Evolutionary conservation across 1,140 invertebrate species (phyloP).

Genomic region (Ips typographus): DNA sequence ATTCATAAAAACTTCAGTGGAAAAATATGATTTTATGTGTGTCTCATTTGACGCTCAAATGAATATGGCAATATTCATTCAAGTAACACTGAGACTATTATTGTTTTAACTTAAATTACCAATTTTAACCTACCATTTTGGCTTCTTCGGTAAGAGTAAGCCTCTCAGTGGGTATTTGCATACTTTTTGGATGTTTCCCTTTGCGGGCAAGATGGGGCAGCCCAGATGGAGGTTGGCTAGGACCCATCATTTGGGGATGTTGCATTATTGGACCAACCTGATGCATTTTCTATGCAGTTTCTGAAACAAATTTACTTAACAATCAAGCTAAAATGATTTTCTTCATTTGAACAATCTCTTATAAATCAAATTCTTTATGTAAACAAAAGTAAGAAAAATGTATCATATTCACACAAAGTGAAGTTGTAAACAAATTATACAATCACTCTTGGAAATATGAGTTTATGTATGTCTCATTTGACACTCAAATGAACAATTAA

Average conservation of each 20-base stretch:
- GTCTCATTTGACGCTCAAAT: conserved; percentile 19
- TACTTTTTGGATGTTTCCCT: conserved; percentile 4
- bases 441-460: not conserved
- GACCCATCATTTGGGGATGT: not conserved
- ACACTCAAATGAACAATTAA: conserved; percentile 6
- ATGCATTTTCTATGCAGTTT: not conserved
- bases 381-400: not conserved
- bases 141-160: conserved; percentile 58
- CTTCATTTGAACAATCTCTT: too few relatives aligned
- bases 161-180: conserved; percentile 49
- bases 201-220: conserved; percentile 12
- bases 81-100: conserved; percentile 13
- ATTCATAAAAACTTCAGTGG: conserved; percentile 16
- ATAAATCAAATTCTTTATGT: not conserved
- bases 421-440: too few relatives aligned
- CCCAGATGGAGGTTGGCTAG: conserved; percentile 5
- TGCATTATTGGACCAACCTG: conserved; percentile 14
- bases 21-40: conserved; percentile 18
- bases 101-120: not conserved
- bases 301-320: not conserved
- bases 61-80: not conserved
- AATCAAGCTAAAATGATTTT: too few relatives aligned
- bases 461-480: conserved; percentile 19
- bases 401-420: not conserved
- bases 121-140: conserved; percentile 44